Conservation (phyloP, 2,888 invertebrate species). For the Scelioninae gen. 1 region DNA sequence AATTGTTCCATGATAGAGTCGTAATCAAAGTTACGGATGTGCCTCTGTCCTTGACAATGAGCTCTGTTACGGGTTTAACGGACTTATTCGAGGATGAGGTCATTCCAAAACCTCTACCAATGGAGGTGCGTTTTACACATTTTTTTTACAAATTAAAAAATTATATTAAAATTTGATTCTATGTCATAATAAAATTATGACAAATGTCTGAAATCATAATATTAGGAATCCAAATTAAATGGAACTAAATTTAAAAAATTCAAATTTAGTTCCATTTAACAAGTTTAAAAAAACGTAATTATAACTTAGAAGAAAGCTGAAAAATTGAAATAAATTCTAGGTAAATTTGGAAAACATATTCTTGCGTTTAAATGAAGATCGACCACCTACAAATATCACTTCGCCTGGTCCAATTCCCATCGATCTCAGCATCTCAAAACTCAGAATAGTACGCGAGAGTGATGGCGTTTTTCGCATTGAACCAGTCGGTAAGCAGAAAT, state of each 20-base stretch:
- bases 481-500: slow-evolving; percentile 84
- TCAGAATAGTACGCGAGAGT: slow-evolving; percentile 89
- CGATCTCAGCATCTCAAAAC: slow-evolving; percentile 89
- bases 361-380: slow-evolving; percentile 92
- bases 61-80: slow-evolving; percentile 91
- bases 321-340: no score
- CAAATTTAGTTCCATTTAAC: no score
- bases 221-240: no score
- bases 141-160: no score
- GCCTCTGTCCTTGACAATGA: slow-evolving; percentile 90
- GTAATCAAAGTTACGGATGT: slow-evolving; percentile 89
- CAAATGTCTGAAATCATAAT: no score
- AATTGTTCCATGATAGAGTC: slow-evolving; percentile 86
- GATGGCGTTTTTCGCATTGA: slow-evolving; percentile 91
- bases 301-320: no score
- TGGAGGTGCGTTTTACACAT: slow-evolving; percentile 86
- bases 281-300: no score
- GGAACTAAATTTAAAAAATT: no score
- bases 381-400: slow-evolving; percentile 91
- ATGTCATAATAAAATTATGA: no score
- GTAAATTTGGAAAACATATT: slow-evolving; percentile 90
- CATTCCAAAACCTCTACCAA: slow-evolving; percentile 91
- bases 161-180: no score
- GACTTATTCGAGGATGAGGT: slow-evolving; percentile 96
- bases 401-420: slow-evolving; percentile 93